Conservation (phyloP, 2,888 invertebrate genomes). For the Callyntrura guangdongensis region DNA sequence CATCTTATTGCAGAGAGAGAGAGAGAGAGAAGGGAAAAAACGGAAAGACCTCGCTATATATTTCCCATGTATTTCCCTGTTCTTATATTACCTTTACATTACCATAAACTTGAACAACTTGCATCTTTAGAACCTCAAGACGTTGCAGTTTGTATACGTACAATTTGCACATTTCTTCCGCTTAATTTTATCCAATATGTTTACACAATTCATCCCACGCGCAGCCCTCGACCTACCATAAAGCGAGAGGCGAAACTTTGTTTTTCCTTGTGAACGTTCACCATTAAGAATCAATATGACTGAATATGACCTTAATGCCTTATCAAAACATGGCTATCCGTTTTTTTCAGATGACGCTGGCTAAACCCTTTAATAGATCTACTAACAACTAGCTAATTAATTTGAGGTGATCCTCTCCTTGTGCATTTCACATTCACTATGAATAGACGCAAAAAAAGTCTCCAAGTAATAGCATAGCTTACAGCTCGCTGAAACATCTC, state of each 20-base stretch:
- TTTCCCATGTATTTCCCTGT: too few relatives aligned
- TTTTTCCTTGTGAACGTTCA: not conserved
- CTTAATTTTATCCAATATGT: not conserved
- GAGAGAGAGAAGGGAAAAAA: too few relatives aligned
- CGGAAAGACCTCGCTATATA: too few relatives aligned
- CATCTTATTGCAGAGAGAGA: too few relatives aligned
- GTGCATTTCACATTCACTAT: not conserved
- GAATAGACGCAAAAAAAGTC: not conserved
- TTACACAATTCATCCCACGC: too few relatives aligned
- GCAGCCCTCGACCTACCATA: too few relatives aligned
- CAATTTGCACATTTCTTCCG: not conserved
- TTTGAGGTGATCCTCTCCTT: not conserved
- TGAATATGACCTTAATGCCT: constrained; percentile 55
- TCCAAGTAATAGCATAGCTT: not conserved
- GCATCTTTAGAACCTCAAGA: too few relatives aligned
- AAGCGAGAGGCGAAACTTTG: too few relatives aligned
- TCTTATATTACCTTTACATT: too few relatives aligned
- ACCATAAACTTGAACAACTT: too few relatives aligned
- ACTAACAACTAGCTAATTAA: not conserved
- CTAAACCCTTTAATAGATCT: too few relatives aligned
- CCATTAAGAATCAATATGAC: not conserved
- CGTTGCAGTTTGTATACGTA: too few relatives aligned
- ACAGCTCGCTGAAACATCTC: not conserved
- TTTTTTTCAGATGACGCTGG: not conserved
- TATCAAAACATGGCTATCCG: not conserved